Evolutionary conservation across 2,113 vertebrate species (phyloP).

Genomic region (Bubo blakistoni): DNA sequence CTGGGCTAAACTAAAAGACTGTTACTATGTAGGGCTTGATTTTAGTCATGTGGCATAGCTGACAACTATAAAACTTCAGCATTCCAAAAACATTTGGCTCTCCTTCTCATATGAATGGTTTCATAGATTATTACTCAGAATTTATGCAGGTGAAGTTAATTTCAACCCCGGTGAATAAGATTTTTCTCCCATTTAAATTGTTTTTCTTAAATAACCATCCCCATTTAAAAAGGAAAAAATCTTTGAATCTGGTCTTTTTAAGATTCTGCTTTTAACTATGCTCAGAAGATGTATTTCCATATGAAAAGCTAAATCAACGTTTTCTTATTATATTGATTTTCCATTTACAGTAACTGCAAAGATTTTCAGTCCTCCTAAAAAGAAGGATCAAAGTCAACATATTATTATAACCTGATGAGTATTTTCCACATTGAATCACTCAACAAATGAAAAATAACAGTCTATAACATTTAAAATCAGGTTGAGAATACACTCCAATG

Average conservation of each 20-base stretch:
- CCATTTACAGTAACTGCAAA: constrained; percentile 6
- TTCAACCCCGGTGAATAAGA: background rate
- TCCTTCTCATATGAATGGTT: constrained; percentile 3
- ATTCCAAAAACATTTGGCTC: background rate
- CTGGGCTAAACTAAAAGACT: background rate
- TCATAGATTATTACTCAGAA: background rate
- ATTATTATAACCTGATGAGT: constrained; percentile 9
- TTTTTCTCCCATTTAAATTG: constrained; percentile 12
- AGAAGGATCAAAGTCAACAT: background rate
- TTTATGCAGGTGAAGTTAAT: constrained; percentile 27
- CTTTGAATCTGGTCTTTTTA: background rate
- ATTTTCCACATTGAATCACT: constrained; percentile 16
- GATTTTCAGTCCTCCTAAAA: background rate
- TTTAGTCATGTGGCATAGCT: background rate
- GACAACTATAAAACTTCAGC: constrained; percentile 10
- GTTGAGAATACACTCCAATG: background rate
- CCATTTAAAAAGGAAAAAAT: background rate
- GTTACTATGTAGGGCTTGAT: background rate
- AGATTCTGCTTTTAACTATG: background rate
- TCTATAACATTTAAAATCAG: background rate
- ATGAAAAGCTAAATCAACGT: constrained; percentile 51
- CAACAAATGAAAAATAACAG: constrained; percentile 3
- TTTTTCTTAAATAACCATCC: constrained; percentile 32
- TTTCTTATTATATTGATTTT: constrained; percentile 62
- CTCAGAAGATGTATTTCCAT: constrained; percentile 12